Conservation (phyloP, 2,888 invertebrate species). For the Anodontia alba region DNA sequence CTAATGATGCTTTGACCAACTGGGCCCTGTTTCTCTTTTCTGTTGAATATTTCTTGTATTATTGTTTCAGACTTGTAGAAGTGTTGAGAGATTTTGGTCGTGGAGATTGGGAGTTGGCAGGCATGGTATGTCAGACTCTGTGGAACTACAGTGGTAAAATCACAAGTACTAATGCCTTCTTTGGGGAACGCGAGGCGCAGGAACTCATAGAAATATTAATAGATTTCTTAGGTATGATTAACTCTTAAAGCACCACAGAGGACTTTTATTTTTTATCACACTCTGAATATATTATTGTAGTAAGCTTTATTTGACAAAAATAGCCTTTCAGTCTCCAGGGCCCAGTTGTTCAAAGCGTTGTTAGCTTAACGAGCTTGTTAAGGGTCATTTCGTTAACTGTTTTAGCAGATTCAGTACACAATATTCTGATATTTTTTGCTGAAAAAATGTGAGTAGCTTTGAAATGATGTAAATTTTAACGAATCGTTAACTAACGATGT, state of each 20-base stretch:
- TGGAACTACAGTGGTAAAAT: slow-evolving; percentile 89
- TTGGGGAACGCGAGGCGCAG: slow-evolving; percentile 80
- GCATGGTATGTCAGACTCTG: slow-evolving; percentile 90
- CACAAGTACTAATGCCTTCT: slow-evolving; percentile 79
- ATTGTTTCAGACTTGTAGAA: slow-evolving; percentile 85
- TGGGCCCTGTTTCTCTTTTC: no score
- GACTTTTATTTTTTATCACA: no score
- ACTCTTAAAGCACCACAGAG: no score
- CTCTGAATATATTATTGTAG: not conserved
- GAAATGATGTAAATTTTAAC: no score
- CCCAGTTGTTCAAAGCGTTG: no score
- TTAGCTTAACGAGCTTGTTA: no score
- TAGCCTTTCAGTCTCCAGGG: not conserved
- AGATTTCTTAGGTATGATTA: slow-evolving; percentile 78
- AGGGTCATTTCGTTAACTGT: no score
- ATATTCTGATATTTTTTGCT: no score
- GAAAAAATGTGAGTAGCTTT: no score
- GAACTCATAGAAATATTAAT: slow-evolving; percentile 79
- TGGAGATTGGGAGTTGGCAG: slow-evolving; percentile 90
- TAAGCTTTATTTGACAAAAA: not conserved
- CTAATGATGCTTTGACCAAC: no score
- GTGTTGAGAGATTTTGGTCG: slow-evolving; percentile 88
- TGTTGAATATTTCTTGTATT: not conserved
- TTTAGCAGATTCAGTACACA: no score
- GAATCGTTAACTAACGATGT: no score